These are phyloP conservation scores for Tachysurus fulvidraco DNA, from an alignment of 2,113 vertebrate species.

Conservation along the genomic window DNA sequence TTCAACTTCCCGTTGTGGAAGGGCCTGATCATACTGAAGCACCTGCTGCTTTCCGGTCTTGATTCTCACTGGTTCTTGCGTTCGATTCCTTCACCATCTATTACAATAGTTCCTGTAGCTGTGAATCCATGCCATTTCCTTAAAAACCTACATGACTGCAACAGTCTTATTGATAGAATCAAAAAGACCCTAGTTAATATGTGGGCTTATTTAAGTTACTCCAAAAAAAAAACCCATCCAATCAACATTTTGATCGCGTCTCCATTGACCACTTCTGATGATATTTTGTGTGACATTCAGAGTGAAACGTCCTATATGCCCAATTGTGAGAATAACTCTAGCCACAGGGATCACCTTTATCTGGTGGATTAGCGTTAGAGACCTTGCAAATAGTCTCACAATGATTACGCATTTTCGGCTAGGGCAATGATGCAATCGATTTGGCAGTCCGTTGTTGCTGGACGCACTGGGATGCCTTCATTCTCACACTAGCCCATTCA, in stretches of 20 bases:
- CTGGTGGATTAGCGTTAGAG: not conserved
- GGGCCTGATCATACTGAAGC: not conserved
- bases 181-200: not conserved
- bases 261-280: too few relatives aligned
- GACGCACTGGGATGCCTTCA: not conserved
- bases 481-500: not conserved
- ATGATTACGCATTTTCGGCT: not conserved
- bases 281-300: not conserved
- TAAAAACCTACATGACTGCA: not conserved
- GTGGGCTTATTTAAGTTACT: not conserved
- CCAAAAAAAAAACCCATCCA: not conserved
- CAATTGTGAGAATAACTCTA: not conserved
- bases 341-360: not conserved
- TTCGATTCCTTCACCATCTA: not conserved
- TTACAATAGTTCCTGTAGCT: not conserved
- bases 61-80: not conserved
- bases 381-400: not conserved
- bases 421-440: not conserved
- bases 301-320: not conserved
- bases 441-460: not conserved
- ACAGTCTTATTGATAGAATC: not conserved
- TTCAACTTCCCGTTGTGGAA: not conserved
- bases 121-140: not conserved
- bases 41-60: conserved; percentile 5
- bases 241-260: not conserved